These are phyloP conservation scores for Xanthia togata DNA, from an alignment of 2,888 invertebrate genomes.

Conservation along the genomic window DNA sequence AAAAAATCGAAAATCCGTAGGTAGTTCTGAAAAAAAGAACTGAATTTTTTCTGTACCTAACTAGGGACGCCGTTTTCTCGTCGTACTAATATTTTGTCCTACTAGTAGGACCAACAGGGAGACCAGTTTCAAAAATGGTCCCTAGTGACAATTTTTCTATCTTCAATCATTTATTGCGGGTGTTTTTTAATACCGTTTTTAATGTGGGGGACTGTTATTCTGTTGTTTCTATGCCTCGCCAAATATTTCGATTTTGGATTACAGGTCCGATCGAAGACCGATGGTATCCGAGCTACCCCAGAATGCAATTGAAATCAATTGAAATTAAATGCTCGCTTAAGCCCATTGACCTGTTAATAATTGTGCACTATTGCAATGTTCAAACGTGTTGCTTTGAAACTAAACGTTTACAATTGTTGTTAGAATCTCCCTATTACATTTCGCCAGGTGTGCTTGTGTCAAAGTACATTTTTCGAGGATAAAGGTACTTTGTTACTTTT, in stretches of 20 bases:
- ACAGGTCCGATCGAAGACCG: neutral
- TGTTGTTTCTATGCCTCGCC: neutral
- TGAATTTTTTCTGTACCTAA: neutral
- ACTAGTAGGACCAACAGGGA: too few species aligned
- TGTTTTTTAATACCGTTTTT: neutral
- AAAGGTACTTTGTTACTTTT: neutral
- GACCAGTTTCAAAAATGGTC: too few species aligned
- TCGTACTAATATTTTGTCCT: too few species aligned
- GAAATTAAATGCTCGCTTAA: slow-evolving; percentile 44
- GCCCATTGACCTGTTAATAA: slow-evolving; percentile 41
- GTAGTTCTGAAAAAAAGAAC: neutral
- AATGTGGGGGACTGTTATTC: neutral
- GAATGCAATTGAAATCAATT: slow-evolving; percentile 45
- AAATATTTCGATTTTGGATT: neutral
- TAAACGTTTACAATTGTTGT: slow-evolving; percentile 9
- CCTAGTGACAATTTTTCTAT: neutral
- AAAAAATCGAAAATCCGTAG: neutral
- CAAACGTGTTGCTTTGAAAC: slow-evolving; percentile 16
- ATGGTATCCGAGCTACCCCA: neutral
- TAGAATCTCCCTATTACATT: neutral
- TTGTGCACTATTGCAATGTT: slow-evolving; percentile 35
- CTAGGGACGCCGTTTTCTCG: too few species aligned
- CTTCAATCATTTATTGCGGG: neutral
- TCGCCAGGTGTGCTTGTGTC: neutral
- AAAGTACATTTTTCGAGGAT: neutral